Conservation (phyloP, 2,888 invertebrate species). For the Tinea pellionella region DNA sequence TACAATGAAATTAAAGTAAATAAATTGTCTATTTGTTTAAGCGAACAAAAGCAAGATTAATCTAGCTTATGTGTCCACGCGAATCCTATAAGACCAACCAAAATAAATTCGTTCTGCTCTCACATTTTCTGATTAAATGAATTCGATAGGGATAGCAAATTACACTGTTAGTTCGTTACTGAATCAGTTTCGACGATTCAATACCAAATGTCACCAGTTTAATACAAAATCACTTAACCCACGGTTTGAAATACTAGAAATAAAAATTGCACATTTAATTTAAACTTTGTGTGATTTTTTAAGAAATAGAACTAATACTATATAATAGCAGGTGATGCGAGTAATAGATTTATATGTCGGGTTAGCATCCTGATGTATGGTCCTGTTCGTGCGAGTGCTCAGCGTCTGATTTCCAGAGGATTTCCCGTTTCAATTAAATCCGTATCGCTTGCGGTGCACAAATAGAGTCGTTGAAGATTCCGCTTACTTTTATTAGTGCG, state of each 20-base stretch:
- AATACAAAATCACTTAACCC: neutral
- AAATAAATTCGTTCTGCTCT: neutral
- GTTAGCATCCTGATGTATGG: conserved; percentile 6
- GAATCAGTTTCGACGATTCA: conserved; percentile 5
- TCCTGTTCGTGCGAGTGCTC: conserved; percentile 11
- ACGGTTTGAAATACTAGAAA: neutral
- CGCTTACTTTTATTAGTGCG: neutral
- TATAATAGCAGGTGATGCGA: neutral
- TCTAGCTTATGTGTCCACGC: neutral
- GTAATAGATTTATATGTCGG: neutral
- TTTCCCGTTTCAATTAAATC: conserved; percentile 34
- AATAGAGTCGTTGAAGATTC: conserved; percentile 19
- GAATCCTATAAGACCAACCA: neutral
- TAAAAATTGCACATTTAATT: neutral
- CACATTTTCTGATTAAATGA: conserved; percentile 4
- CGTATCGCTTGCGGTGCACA: conserved; percentile 24
- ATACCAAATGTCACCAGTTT: neutral
- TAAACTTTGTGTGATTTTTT: neutral
- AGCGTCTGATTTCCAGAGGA: conserved; percentile 19
- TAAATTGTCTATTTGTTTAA: no score
- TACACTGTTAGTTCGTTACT: conserved; percentile 9
- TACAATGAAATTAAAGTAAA: no score
- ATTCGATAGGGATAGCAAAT: conserved; percentile 7
- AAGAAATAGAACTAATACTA: neutral
- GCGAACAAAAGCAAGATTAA: neutral